Percentiles rank a stretch among this genome's conserved stretches.
phyloP scores from a whole-genome alignment of 1,140 invertebrate genomes.

The Whitmania pigra region DNA sequence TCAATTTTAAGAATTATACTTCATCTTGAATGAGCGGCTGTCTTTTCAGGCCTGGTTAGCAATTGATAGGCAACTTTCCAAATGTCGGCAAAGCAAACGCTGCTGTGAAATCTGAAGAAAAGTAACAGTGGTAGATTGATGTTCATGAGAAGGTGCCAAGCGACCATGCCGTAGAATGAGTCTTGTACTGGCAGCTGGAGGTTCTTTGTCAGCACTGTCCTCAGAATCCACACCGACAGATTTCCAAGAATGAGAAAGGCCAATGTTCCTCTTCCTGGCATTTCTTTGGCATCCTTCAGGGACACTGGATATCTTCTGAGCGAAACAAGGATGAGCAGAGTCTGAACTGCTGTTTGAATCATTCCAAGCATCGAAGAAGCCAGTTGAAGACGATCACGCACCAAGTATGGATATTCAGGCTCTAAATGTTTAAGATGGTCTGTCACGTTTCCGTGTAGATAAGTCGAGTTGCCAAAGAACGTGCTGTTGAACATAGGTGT shows the following conservation, averaged over 20 bases:
- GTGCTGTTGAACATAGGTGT: no score
- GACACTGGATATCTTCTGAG: constrained; percentile 11
- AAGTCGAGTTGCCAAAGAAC: no score
- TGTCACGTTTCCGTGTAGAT: no score
- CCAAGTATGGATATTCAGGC: no score
- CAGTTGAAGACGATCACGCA: neutral
- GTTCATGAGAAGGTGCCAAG: constrained; percentile 14
- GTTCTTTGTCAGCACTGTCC: neutral
- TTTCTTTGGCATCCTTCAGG: neutral
- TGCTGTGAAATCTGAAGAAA: constrained; percentile 17
- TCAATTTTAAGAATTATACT: no score
- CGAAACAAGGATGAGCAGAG: constrained; percentile 6
- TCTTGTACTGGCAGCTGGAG: neutral
- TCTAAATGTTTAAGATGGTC: neutral
- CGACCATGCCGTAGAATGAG: constrained; percentile 9
- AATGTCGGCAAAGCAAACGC: constrained; percentile 18
- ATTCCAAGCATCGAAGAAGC: neutral
- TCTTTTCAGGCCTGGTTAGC: constrained; percentile 2
- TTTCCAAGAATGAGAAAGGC: constrained; percentile 18
- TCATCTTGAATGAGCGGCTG: no score
- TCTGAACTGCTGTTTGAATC: constrained; percentile 12
- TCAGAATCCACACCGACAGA: constrained; percentile 15
- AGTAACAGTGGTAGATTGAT: constrained; percentile 12
- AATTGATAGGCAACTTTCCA: constrained; percentile 10
- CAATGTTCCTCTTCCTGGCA: constrained; percentile 16